Evolutionary conservation across 2,797 vertebrate species (phyloP), one percentile per base, ranked within the genome.

Genomic region (Centroberyx gerrardi): DNA sequence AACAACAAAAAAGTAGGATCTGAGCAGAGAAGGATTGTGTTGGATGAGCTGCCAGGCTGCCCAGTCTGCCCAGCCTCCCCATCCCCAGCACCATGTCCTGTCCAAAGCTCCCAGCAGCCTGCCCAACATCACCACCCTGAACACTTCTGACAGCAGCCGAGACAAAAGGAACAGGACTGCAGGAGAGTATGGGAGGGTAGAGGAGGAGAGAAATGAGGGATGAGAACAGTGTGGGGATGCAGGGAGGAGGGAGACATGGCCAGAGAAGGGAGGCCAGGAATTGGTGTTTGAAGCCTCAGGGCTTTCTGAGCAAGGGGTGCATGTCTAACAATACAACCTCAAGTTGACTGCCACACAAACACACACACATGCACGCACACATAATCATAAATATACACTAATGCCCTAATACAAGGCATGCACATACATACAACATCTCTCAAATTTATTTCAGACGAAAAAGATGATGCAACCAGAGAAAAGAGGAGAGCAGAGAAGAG

Each of bases 111-210:
- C 81, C 64, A 86, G 72, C 53, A 75, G 71, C 81, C 78, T 75
- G 80, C 68, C 74, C 61, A 78, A 71, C 59, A 52, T 81, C 76
- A 86, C 82, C 83, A 79, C 80, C 60, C 80, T 86, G 86, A 94
- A 78, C 55, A 62, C 58, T 83, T 90, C 80, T 91, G 93, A 92
- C 90, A 91, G 84, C 76, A 76, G 65, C 9, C 8, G 56, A 89
- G 74, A 88, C 76, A 91, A 82, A 90, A 80, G 78, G 81, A 81
- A 75, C 71, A 77, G 81, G 68, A 80, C 67, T 69, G 74, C 44
- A 75, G 68, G 68, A 74, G 5, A 18, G 70, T 73, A 80, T 40
- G n/a, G 61, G 53, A 31, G 53, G 14, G 8, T 40, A n/a, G n/a
- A 48, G 62, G 27, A 36, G 66, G 28, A 58, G 17, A 62, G 46